Percentiles rank a stretch among this genome's conserved stretches.
Evolutionary conservation across 2,113 vertebrate genomes (phyloP).

Genomic region (Cygnus buccinator): DNA sequence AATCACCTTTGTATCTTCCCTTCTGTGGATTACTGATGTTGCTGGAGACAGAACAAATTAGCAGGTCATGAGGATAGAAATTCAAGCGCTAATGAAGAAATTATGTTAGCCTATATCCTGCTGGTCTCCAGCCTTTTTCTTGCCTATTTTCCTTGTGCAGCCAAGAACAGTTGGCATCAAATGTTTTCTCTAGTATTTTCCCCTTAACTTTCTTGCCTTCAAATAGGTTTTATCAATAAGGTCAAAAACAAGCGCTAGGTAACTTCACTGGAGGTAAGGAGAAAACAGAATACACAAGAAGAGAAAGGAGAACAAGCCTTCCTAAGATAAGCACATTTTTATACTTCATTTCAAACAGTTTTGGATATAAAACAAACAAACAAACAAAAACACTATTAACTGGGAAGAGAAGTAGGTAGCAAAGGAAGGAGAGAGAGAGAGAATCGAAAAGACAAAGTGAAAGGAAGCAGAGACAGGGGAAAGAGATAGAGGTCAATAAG

Average conservation of each 20-base stretch:
- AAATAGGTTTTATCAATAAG: neutral
- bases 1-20: slow-evolving; percentile 24
- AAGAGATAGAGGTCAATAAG: neutral
- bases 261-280: neutral
- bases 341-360: neutral
- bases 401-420: neutral
- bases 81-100: neutral
- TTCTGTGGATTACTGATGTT: slow-evolving; percentile 21
- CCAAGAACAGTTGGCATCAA: neutral
- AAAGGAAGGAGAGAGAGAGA: neutral
- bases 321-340: neutral
- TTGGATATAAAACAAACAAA: neutral
- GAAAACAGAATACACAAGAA: neutral
- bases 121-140: neutral
- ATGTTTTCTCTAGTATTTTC: neutral
- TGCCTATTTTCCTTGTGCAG: neutral
- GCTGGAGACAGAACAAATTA: slow-evolving; percentile 47
- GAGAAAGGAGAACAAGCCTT: neutral
- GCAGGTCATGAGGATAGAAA: neutral
- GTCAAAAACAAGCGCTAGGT: neutral
- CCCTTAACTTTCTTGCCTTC: neutral
- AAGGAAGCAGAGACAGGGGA: neutral
- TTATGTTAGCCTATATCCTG: neutral
- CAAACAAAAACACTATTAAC: neutral
- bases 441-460: neutral